Evolutionary conservation across 2,113 vertebrate genomes (phyloP), one percentile per base, ranked within the genome.

Genomic region (Puma concolor): DNA sequence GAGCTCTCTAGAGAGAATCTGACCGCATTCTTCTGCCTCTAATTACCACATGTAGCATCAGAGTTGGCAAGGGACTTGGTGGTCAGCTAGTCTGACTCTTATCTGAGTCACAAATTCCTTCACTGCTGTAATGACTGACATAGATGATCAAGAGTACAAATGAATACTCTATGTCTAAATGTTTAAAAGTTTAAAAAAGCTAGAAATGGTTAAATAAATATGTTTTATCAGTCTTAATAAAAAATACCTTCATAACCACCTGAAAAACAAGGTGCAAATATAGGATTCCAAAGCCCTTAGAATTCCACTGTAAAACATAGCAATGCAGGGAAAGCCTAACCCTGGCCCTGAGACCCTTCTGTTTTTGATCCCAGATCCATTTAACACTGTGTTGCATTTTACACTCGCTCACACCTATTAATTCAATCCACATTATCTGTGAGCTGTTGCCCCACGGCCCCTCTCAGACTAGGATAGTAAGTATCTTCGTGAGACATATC

Each of bases 1-100:
- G 29, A 96, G 69, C 33, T 94, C 91, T 97, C 91, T 71, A 57
- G 76, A 91, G 36, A 96, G 44, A 57, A 5, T 86, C 69, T 89
- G 88, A 84, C 50, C 41, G 85, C 79, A 76, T 60, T 84, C 64
- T 81, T 96, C 67, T 48, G 9, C 54, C 66, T 96, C 67, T 92
- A 31, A 36, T 48, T 85, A 86, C 57, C 29, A 64, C 52, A 63
- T 33, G 2, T 87, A 89, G 44, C 89, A 96, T 96, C 88, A 92
- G n/a, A 12, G 8, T 92, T 94, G 63, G 27, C 67, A 95, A 7
- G 33, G 7, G 31, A 84, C 5, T 69, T 33, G 66, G 69, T 11
- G 60, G 25, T 60, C 41, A 86, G 17, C 74, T 71, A 86, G 9
- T 31, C n/a, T 95, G 91, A 94, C 36, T 8, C 3, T 95, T 89